Conservation (phyloP, 2,888 invertebrate species). For the Tyria jacobaeae region DNA sequence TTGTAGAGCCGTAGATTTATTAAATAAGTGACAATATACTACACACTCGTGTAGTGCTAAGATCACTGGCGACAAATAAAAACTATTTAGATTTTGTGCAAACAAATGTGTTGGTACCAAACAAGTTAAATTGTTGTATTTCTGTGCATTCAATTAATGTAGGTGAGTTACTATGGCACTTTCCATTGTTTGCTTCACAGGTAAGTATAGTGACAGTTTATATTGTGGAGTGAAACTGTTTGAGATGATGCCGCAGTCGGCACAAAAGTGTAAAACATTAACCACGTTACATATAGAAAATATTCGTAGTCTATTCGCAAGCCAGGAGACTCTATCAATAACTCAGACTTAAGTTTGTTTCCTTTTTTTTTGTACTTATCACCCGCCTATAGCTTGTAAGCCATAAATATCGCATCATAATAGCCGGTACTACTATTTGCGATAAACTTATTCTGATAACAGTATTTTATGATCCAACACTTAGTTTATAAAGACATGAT, state of each 20-base stretch:
- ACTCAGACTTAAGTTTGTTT: background rate
- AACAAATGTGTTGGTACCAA: conserved; percentile 73
- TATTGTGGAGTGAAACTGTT: background rate
- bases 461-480: conserved; percentile 40
- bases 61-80: conserved; percentile 17
- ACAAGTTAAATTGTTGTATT: conserved; percentile 41
- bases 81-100: conserved; percentile 47
- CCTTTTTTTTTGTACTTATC: background rate
- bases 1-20: conserved; percentile 10
- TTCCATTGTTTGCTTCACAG: conserved; percentile 16
- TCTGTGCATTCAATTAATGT: conserved; percentile 57
- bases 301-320: background rate
- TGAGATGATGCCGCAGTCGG: background rate
- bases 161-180: conserved; percentile 57
- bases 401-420: conserved; percentile 28
- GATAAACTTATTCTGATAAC: conserved; percentile 46
- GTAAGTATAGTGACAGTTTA: conserved; percentile 23
- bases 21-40: conserved; percentile 24
- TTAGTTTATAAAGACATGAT: background rate
- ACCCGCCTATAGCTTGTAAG: conserved; percentile 21
- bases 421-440: conserved; percentile 22
- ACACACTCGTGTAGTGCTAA: conserved; percentile 15
- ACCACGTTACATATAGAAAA: background rate
- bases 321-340: background rate
- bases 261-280: background rate